Percentiles rank a stretch among this genome's conserved stretches.
phyloP scores from a whole-genome alignment of 2,888 invertebrate species.

The Ellobium chinense region DNA sequence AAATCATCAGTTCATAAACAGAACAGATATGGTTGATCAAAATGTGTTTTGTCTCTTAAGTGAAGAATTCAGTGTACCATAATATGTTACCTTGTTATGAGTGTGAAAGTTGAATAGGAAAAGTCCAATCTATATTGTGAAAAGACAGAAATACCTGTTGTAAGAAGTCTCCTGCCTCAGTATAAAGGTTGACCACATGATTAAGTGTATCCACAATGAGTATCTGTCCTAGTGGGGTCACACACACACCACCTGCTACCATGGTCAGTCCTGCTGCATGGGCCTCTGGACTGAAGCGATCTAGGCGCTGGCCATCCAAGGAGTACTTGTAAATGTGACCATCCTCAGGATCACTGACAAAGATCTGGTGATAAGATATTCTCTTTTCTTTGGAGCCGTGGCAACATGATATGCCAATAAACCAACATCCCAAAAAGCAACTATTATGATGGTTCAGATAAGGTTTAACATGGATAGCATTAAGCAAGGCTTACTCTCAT shows the following conservation, averaged over 20 bases:
- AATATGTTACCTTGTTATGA: no score
- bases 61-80: no score
- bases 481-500: no score
- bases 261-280: conserved; percentile 61
- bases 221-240: conserved; percentile 66
- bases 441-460: neutral
- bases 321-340: conserved; percentile 62
- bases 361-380: no score
- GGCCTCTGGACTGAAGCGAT: conserved; percentile 64
- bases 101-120: no score
- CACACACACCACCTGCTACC: conserved; percentile 67
- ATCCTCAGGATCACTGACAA: conserved; percentile 68
- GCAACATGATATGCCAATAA: no score
- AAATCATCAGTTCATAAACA: no score
- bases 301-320: conserved; percentile 62
- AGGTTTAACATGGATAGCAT: no score
- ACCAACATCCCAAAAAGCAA: neutral
- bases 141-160: conserved; percentile 51
- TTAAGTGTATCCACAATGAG: conserved; percentile 71
- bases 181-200: conserved; percentile 72
- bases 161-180: conserved; percentile 65
- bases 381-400: no score
- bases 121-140: no score
- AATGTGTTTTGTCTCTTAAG: no score
- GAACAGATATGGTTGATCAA: no score